A percentile compares a stretch with the other conserved stretches of the same genome.
phyloP scores from a whole-genome alignment of 2,888 invertebrate genomes.

The Chrysodeixis includens region DNA sequence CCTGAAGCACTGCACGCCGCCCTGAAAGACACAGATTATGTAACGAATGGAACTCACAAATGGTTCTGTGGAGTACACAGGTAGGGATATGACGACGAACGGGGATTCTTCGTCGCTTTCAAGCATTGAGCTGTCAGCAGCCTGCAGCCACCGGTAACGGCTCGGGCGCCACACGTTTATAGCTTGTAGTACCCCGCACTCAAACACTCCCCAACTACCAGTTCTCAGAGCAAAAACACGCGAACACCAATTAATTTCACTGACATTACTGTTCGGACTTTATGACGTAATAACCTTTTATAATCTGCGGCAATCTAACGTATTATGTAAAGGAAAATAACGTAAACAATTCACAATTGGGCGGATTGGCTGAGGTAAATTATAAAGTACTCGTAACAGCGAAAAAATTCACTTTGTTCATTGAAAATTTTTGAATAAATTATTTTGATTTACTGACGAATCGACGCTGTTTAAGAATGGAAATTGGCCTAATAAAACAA shows the following conservation, averaged over 20 bases:
- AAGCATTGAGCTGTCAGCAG: slow-evolving; percentile 85
- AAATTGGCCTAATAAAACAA: slow-evolving; percentile 41
- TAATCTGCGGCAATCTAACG: background rate
- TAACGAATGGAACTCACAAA: slow-evolving; percentile 71
- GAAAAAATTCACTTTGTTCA: background rate
- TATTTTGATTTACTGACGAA: background rate
- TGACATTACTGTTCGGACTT: background rate
- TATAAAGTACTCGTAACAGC: no score
- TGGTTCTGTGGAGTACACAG: slow-evolving; percentile 89
- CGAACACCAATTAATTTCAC: slow-evolving; percentile 19
- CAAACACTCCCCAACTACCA: slow-evolving; percentile 19
- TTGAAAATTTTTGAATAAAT: background rate
- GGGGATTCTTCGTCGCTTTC: slow-evolving; percentile 91
- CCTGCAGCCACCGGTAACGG: slow-evolving; percentile 83
- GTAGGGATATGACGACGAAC: slow-evolving; percentile 91
- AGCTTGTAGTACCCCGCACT: slow-evolving; percentile 45
- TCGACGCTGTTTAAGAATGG: slow-evolving; percentile 24
- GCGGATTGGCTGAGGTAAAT: background rate
- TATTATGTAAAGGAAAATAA: background rate
- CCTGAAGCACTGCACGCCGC: background rate
- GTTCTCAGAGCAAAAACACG: slow-evolving; percentile 6
- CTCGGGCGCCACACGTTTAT: slow-evolving; percentile 85
- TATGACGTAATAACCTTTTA: slow-evolving; percentile 20
- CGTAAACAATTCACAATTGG: background rate
- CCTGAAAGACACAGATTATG: background rate